Evolutionary conservation across 2,113 vertebrate genomes (phyloP).

Genomic region (Sphyrna mokarran): DNA sequence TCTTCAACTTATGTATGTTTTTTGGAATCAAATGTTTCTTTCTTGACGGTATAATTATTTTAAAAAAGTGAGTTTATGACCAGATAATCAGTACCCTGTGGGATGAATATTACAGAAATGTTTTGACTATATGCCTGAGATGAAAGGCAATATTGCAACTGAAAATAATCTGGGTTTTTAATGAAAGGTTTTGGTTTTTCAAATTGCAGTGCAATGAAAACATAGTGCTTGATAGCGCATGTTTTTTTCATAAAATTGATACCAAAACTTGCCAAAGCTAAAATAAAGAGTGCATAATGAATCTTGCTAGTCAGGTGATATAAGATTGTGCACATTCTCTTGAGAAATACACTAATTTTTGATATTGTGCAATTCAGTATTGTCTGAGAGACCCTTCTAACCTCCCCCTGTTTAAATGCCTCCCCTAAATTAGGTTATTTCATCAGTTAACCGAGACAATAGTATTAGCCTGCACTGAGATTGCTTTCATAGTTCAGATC

Average conservation of each 20-base stretch:
- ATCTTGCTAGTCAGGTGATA: neutral
- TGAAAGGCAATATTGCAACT: neutral
- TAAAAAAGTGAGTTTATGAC: neutral
- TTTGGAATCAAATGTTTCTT: conserved; percentile 17
- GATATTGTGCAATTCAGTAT: neutral
- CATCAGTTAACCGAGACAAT: neutral
- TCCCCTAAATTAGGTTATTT: neutral
- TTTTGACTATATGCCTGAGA: neutral
- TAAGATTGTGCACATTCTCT: neutral
- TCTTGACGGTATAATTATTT: neutral
- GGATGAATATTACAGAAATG: neutral
- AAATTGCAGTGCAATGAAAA: neutral
- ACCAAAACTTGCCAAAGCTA: neutral
- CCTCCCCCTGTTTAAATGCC: neutral
- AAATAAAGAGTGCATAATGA: neutral
- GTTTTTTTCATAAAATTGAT: neutral
- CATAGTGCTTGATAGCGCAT: neutral
- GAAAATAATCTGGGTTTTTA: conserved; percentile 15
- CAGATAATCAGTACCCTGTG: neutral
- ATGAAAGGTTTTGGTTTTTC: neutral
- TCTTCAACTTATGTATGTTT: neutral
- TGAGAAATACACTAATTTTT: neutral
- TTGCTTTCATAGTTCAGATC: neutral
- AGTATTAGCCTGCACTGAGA: neutral
- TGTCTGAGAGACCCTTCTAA: neutral